Conservation (phyloP, 2,888 invertebrate genomes). For the Strigamia maritima region DNA sequence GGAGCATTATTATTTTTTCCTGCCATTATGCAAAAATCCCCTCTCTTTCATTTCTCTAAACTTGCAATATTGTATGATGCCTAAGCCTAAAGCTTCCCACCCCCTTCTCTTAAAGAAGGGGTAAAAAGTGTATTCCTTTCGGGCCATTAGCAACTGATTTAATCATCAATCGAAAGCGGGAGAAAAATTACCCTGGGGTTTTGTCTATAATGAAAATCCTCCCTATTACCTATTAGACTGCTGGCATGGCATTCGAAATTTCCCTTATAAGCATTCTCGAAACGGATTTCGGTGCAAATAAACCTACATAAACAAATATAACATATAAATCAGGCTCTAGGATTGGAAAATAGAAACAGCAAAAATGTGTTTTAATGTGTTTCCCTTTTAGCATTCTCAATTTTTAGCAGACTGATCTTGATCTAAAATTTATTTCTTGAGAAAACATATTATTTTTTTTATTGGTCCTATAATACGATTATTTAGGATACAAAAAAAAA, state of each 20-base stretch:
- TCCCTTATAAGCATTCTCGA: background rate
- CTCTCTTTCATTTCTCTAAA: constrained; percentile 31
- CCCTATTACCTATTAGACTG: constrained; percentile 11
- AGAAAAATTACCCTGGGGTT: constrained; percentile 22
- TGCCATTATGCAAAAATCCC: constrained; percentile 32
- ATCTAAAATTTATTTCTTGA: too few relatives aligned
- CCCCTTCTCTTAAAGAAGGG: constrained; percentile 8
- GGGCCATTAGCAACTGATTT: constrained; percentile 32
- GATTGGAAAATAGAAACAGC: too few relatives aligned
- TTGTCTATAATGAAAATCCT: constrained; percentile 31
- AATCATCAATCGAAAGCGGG: constrained; percentile 30
- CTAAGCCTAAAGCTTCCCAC: background rate
- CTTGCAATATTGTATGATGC: constrained; percentile 5
- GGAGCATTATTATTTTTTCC: constrained; percentile 30
- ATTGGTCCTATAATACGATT: too few relatives aligned
- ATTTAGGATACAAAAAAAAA: too few relatives aligned
- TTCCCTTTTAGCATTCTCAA: too few relatives aligned
- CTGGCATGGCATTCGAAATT: background rate
- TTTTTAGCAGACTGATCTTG: too few relatives aligned
- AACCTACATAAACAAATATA: background rate
- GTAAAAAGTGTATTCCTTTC: constrained; percentile 32
- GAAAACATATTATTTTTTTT: too few relatives aligned
- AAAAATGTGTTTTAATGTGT: too few relatives aligned
- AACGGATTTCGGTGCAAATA: background rate
- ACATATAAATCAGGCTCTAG: too few relatives aligned